Conservation (phyloP, 1,140 invertebrate genomes). For the Chlorops oryzae region DNA sequence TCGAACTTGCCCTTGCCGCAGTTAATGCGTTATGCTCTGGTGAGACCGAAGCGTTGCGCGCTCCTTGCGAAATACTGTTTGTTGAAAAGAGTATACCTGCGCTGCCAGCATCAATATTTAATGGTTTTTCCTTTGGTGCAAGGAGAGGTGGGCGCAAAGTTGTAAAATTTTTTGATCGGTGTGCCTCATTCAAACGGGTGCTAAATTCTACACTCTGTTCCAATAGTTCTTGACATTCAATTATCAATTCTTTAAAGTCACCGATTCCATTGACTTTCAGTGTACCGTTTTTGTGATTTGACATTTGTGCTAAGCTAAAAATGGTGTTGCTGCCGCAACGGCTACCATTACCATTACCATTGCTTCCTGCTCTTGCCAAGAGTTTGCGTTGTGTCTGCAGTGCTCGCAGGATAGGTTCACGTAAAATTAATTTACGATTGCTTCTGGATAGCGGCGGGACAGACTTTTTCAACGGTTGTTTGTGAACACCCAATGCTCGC, state of each 20-base stretch:
- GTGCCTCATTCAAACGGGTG: slow-evolving; percentile 8
- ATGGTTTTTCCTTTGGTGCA: neutral
- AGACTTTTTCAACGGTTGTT: too few species aligned
- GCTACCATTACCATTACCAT: slow-evolving; percentile 10
- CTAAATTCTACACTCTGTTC: slow-evolving; percentile 20
- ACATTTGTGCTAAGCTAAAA: too few species aligned
- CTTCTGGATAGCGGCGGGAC: too few species aligned
- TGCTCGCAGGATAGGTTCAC: slow-evolving; percentile 27
- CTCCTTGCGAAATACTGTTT: neutral
- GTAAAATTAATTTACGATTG: slow-evolving; percentile 16
- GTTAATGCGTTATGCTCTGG: slow-evolving; percentile 1
- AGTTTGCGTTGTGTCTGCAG: slow-evolving; percentile 18
- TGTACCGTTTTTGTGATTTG: neutral
- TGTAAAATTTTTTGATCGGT: slow-evolving; percentile 21
- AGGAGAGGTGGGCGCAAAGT: slow-evolving; percentile 18
- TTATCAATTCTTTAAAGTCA: slow-evolving; percentile 32
- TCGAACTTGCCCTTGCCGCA: slow-evolving; percentile 21
- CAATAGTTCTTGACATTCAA: slow-evolving; percentile 29
- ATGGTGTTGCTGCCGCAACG: too few species aligned
- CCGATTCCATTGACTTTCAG: slow-evolving; percentile 10
- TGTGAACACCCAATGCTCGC: too few species aligned
- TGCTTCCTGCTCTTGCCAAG: slow-evolving; percentile 10
- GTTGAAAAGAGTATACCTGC: neutral
- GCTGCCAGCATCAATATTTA: neutral
- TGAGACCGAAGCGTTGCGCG: neutral